A percentile compares a stretch with the other conserved stretches of the same genome.
Evolutionary conservation across 2,113 vertebrate genomes (phyloP).

Genomic region (Oncorhynchus mykiss): DNA sequence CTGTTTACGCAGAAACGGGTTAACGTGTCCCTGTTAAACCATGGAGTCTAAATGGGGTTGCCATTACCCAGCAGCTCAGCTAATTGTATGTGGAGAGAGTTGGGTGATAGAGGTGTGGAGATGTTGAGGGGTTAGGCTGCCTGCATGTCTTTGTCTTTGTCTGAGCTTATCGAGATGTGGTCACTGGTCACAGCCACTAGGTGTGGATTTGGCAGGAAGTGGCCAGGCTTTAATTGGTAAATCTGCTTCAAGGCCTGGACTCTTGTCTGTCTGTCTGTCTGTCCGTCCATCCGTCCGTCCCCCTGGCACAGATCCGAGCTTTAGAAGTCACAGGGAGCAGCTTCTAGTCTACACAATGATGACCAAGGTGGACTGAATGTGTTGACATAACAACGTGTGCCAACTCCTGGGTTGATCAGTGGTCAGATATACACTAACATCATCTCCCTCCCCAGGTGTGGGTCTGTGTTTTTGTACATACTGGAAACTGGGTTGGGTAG

Average conservation of each 20-base stretch:
- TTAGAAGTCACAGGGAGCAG: conserved; percentile 24
- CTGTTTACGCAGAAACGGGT: not conserved
- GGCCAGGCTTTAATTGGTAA: conserved; percentile 24
- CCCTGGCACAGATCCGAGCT: conserved; percentile 1
- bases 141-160: conserved; percentile 23
- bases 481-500: not conserved
- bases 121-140: conserved; percentile 4
- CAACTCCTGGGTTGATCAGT: not conserved
- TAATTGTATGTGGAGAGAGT: not conserved
- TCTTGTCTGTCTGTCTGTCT: not conserved
- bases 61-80: not conserved
- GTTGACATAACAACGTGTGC: not conserved
- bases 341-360: not conserved
- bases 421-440: not conserved
- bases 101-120: conserved; percentile 12
- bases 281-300: too few relatives aligned
- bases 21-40: not conserved
- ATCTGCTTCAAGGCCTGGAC: conserved; percentile 27
- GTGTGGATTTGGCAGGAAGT: conserved; percentile 23
- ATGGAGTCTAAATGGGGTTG: not conserved
- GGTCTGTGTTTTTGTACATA: not conserved
- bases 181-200: conserved; percentile 21
- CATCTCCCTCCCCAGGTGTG: not conserved
- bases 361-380: not conserved
- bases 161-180: conserved; percentile 15